phyloP scores from a whole-genome alignment of 2,113 vertebrate genomes.

The Heloderma charlesbogerti region DNA sequence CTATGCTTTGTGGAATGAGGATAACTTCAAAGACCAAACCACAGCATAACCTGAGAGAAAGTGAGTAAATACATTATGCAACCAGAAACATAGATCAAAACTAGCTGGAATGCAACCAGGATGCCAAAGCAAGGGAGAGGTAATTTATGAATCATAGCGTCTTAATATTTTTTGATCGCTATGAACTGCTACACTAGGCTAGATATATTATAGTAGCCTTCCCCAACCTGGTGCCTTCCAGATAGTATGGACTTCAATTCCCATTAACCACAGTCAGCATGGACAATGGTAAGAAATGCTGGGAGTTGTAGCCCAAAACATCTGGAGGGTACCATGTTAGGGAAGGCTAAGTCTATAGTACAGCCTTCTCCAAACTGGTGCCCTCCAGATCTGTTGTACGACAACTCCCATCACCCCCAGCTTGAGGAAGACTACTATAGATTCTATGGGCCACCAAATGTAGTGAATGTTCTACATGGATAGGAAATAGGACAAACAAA shows the following conservation, averaged over 20 bases:
- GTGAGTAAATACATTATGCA: background rate
- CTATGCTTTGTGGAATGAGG: constrained; percentile 5
- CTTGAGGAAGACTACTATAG: background rate
- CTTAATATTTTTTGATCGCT: background rate
- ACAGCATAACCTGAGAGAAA: background rate
- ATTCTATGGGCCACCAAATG: background rate
- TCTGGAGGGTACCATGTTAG: background rate
- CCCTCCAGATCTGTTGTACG: background rate
- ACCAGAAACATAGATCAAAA: constrained; percentile 28
- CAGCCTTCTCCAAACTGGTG: background rate
- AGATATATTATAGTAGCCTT: background rate
- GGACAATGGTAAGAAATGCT: background rate
- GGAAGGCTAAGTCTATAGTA: background rate
- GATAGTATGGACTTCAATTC: too few species aligned
- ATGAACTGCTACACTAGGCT: background rate
- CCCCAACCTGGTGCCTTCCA: background rate
- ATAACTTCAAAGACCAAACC: background rate
- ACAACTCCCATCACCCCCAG: background rate
- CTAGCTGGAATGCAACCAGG: constrained; percentile 17
- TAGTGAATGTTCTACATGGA: background rate
- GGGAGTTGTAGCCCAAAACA: background rate
- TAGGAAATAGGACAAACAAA: background rate
- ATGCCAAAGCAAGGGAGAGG: background rate
- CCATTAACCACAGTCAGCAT: background rate
- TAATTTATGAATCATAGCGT: background rate